These are phyloP conservation scores for Panthera uncia DNA, from an alignment of 2,113 vertebrate species.

Conservation along the genomic window DNA sequence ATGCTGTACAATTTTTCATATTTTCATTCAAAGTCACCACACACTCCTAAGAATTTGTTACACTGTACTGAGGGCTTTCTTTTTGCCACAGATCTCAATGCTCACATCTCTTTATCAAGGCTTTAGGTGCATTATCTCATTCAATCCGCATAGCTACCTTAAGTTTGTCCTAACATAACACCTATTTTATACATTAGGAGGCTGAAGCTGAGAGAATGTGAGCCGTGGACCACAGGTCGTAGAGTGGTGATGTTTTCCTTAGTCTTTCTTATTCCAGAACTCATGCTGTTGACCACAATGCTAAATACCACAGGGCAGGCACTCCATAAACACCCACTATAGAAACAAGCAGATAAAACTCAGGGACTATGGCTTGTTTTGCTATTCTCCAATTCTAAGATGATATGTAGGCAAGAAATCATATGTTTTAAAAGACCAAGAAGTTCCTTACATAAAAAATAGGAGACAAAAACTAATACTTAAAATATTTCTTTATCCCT, in stretches of 20 bases:
- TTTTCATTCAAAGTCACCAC: neutral
- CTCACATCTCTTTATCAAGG: neutral
- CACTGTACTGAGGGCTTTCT: neutral
- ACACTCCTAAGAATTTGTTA: neutral
- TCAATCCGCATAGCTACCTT: neutral
- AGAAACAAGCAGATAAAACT: neutral
- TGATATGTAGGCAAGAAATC: neutral
- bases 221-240: neutral
- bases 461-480: neutral
- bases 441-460: conserved; percentile 23
- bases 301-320: neutral
- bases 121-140: neutral
- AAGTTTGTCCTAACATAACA: neutral
- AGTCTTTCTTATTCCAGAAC: neutral
- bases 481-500: neutral
- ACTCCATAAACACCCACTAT: neutral
- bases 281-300: neutral
- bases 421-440: neutral
- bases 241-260: neutral
- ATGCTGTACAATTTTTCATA: neutral
- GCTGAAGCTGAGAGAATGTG: neutral
- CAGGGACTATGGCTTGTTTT: neutral
- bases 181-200: neutral
- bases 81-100: neutral
- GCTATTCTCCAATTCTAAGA: neutral